phyloP scores from a whole-genome alignment of 2,888 invertebrate species.

The Melinaea marsaeus region DNA sequence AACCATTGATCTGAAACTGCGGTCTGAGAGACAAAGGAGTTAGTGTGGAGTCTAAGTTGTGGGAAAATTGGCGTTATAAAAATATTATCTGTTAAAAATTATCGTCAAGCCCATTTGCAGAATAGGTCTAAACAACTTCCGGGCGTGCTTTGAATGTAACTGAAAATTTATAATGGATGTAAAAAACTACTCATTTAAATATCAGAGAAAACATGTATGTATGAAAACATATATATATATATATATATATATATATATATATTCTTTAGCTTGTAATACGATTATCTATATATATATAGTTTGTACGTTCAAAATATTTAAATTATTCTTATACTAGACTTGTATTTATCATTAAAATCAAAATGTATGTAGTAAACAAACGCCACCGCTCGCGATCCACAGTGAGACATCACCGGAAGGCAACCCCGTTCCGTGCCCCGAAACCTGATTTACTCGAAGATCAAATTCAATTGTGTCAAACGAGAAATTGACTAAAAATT shows the following conservation, averaged over 20 bases:
- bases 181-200: too few species aligned
- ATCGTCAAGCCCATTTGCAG: neutral
- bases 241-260: too few species aligned
- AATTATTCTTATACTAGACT: conserved; percentile 1
- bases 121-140: neutral
- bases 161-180: too few species aligned
- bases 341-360: neutral
- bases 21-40: conserved; percentile 41
- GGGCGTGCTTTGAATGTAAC: too few species aligned
- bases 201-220: too few species aligned
- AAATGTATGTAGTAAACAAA: conserved; percentile 18
- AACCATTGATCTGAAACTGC: conserved; percentile 52
- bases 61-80: conserved; percentile 6
- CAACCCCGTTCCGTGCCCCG: conserved; percentile 59
- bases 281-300: too few species aligned
- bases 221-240: too few species aligned
- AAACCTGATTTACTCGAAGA: conserved; percentile 67
- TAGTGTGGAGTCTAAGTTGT: conserved; percentile 31
- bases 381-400: conserved; percentile 41
- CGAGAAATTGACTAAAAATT: conserved; percentile 73
- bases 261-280: too few species aligned
- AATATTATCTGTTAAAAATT: neutral
- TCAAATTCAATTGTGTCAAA: conserved; percentile 73
- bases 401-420: conserved; percentile 44
- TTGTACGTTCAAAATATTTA: neutral